phyloP scores from a whole-genome alignment of 2,888 invertebrate species.

The Agrenia bidenticulata region DNA sequence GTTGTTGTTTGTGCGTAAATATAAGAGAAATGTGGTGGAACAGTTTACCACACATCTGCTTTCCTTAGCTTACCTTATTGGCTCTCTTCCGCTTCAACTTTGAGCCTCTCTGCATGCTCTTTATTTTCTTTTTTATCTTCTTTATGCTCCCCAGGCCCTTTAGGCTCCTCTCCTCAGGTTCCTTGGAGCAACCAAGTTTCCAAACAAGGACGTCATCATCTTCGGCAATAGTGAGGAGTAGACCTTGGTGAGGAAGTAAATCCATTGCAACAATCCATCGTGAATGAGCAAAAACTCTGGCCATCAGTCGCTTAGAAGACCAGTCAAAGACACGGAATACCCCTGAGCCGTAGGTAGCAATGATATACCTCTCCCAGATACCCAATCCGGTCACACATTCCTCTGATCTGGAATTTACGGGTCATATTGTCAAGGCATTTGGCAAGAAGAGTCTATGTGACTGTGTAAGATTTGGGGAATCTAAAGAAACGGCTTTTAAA shows the following conservation, averaged over 20 bases:
- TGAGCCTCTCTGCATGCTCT: not conserved
- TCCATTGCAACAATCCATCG: constrained; percentile 51
- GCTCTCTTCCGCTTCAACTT: not conserved
- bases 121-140: constrained; percentile 18
- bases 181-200: constrained; percentile 28
- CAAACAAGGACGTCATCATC: constrained; percentile 47
- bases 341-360: constrained; percentile 48
- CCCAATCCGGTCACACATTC: constrained; percentile 47
- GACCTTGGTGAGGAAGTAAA: constrained; percentile 30
- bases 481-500: no score
- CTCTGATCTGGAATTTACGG: constrained; percentile 2
- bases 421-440: constrained; percentile 1
- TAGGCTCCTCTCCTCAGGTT: not conserved
- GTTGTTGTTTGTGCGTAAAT: not conserved
- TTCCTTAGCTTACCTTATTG: no score
- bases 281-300: constrained; percentile 46
- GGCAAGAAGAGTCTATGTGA: no score
- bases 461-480: no score
- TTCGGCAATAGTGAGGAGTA: constrained; percentile 47
- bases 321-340: constrained; percentile 45
- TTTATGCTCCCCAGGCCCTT: constrained; percentile 3
- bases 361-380: constrained; percentile 38
- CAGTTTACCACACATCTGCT: not conserved
- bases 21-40: constrained; percentile 8
- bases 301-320: constrained; percentile 31